Conservation (phyloP, 2,888 invertebrate species). For the Ophioninae sp. region DNA sequence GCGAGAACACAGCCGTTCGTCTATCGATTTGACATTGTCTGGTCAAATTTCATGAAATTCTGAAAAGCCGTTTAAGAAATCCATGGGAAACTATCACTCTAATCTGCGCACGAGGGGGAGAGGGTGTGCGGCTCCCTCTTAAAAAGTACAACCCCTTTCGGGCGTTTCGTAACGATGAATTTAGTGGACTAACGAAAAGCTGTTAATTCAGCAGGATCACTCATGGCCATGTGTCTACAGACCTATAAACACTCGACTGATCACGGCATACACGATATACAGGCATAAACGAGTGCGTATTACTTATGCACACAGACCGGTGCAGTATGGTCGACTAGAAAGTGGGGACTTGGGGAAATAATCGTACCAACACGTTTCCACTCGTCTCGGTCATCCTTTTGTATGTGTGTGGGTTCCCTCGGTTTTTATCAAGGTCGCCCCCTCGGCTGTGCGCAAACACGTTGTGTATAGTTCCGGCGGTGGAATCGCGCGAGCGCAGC, state of each 20-base stretch:
- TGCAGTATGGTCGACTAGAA: background rate
- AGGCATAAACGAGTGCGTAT: conserved; percentile 5
- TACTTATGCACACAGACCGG: conserved; percentile 2
- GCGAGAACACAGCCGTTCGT: no score
- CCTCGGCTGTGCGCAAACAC: conserved; percentile 35
- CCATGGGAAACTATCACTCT: no score
- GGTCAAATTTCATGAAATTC: no score
- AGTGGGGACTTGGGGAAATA: background rate
- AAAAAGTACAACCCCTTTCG: background rate
- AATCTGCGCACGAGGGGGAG: no score
- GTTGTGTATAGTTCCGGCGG: conserved; percentile 13
- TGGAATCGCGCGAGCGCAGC: background rate
- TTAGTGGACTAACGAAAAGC: background rate
- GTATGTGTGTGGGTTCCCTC: conserved; percentile 26
- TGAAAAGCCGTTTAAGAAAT: no score
- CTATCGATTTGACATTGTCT: no score
- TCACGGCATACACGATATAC: background rate
- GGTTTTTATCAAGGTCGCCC: conserved; percentile 62
- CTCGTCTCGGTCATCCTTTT: background rate
- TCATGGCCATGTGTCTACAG: background rate
- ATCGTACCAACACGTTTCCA: conserved; percentile 16
- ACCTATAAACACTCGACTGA: background rate
- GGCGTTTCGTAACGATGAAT: background rate
- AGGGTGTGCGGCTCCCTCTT: no score
- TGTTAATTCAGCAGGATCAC: background rate